Evolutionary conservation across 2,888 invertebrate genomes (phyloP).

Genomic region (Lycaena phlaeas): DNA sequence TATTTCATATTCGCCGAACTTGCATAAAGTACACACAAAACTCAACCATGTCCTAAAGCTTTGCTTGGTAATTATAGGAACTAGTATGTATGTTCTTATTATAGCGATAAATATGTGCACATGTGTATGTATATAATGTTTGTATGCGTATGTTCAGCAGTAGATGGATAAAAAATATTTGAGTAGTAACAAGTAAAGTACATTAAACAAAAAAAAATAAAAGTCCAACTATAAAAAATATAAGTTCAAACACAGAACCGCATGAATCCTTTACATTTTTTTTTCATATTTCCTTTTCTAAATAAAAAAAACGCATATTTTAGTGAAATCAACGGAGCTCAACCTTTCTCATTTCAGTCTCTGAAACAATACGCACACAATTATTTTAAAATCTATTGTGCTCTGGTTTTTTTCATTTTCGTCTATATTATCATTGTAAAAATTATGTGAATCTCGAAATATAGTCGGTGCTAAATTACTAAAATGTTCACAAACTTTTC

Average conservation of each 20-base stretch:
- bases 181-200: no score
- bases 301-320: conserved; percentile 1
- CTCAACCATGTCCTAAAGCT: neutral
- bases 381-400: conserved; percentile 15
- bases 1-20: conserved; percentile 4
- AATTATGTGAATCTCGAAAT: neutral
- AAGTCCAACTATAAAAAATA: no score
- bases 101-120: no score
- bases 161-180: no score
- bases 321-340: conserved; percentile 5
- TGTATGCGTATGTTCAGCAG: no score
- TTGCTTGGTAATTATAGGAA: no score
- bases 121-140: no score
- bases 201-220: no score
- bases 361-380: conserved; percentile 15
- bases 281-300: neutral
- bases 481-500: no score
- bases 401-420: conserved; percentile 8
- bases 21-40: conserved; percentile 3
- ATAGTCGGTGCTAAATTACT: conserved; percentile 1
- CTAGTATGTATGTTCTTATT: no score
- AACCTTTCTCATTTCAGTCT: conserved; percentile 8
- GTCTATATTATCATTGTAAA: conserved; percentile 2
- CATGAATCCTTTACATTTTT: no score
- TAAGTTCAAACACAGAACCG: no score